Evolutionary conservation across 2,888 invertebrate genomes (phyloP).

Genomic region (Luffia ferchaultella): DNA sequence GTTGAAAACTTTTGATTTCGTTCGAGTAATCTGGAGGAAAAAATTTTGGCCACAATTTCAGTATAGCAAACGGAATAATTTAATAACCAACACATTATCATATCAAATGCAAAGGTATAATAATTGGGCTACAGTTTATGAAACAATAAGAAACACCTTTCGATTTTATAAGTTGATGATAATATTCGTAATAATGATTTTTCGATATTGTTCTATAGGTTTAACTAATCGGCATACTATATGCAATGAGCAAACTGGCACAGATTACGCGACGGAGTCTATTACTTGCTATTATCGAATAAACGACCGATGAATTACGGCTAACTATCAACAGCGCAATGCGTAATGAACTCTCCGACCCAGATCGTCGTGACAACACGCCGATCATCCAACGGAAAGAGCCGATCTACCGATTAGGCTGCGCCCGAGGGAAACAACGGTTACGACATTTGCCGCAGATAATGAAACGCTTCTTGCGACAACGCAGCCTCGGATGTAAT

Average conservation of each 20-base stretch:
- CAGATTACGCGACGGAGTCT: not conserved
- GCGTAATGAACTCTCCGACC: conserved; percentile 29
- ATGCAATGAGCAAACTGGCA: not conserved
- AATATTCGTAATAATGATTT: no score
- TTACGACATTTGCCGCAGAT: conserved; percentile 44
- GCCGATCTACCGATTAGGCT: conserved; percentile 13
- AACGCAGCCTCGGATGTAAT: conserved; percentile 45
- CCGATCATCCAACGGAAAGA: conserved; percentile 20
- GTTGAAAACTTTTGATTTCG: no score
- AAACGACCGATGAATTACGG: conserved; percentile 17
- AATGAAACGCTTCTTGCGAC: conserved; percentile 49
- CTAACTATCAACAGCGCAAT: conserved; percentile 18
- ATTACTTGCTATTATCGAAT: conserved; percentile 19
- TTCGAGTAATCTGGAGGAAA: no score
- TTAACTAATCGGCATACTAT: not conserved
- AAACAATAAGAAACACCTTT: no score
- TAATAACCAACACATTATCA: no score
- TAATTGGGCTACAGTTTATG: no score
- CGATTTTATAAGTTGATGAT: no score
- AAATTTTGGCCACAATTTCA: no score
- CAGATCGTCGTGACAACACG: conserved; percentile 28
- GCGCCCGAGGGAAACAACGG: conserved; percentile 27
- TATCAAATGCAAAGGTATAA: no score
- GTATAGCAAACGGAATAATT: no score
- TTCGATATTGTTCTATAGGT: no score